Base-by-base conservation (phyloP, 2,797 vertebrate genomes). In the Vespertilio murinus region DNA sequence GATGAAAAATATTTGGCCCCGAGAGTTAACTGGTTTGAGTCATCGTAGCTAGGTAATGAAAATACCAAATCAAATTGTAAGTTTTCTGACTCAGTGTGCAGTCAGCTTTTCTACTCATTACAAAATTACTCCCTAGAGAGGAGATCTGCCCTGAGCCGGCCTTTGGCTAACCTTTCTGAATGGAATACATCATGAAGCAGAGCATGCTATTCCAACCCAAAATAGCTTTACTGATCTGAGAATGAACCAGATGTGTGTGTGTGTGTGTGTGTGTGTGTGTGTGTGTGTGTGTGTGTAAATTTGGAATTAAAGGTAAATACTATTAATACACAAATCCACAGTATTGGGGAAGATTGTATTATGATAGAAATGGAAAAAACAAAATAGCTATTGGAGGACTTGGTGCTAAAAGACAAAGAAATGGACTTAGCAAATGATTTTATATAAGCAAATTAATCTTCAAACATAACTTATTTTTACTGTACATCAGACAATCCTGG, bases 11-110 rank as follows among this genome's bases (percentile, higher is more conserved):
- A 61, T 22, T 47, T 28, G 11, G 5, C 16, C 54, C 9, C 23
- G 13, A 30, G n/a, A 90, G 23, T 88, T 92, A 93, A 80, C 18
- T 78, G 30, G 93, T 94, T 90, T 75, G 64, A 81, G 20, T 78
- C 67, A 82, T 33, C 35, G 33, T 2, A 64, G 8, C 30, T 77
- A 77, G 11, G 28, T 71, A 94, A 56, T 30, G 2, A 22, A 64
- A 95, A 88, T 35, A 85, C 8, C 35, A 71, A 95, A 64, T 59
- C 67, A 75, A 94, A 90, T 1, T 23, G 8, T 56, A 82, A 56
- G n/a, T 75, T 90, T 94, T 95, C 64, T 80, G 42, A 75, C 17
- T 85, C 52, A 11, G 12, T 65, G 25, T 54, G 42, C 3, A 65
- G 28, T 49, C 59, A 23, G 30, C 61, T 87, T 93, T 88, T 35